Conservation (phyloP, 2,797 vertebrate species). For the Gymnothorax reevesii region DNA sequence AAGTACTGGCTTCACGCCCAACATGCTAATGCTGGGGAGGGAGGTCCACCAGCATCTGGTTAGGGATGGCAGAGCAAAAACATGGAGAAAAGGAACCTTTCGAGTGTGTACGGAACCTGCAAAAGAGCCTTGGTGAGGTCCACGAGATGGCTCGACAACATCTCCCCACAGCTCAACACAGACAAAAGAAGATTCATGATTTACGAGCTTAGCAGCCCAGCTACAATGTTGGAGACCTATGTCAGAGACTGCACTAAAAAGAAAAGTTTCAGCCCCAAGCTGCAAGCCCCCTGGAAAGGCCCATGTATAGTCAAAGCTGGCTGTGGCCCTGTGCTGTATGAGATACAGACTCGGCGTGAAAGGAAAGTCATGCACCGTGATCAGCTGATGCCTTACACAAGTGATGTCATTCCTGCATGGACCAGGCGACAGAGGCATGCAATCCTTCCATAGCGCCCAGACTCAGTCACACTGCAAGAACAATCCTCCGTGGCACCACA, state of each 20-base stretch:
- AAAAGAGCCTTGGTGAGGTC: neutral
- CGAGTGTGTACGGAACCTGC: conserved; percentile 28
- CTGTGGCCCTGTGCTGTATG: neutral
- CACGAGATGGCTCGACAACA: neutral
- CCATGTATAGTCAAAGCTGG: conserved; percentile 17
- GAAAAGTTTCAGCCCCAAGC: conserved; percentile 33
- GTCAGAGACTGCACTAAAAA: conserved; percentile 29
- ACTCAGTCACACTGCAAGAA: too few species aligned
- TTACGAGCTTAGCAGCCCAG: conserved; percentile 16
- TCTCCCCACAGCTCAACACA: conserved; percentile 5
- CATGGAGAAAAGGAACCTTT: neutral
- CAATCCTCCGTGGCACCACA: too few species aligned
- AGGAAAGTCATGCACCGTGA: too few species aligned
- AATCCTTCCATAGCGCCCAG: too few species aligned
- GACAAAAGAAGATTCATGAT: conserved; percentile 30
- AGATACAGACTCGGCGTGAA: too few species aligned
- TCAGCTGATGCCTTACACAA: too few species aligned
- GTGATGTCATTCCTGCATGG: too few species aligned
- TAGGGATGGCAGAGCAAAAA: conserved; percentile 4
- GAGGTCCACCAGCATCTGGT: conserved; percentile 33
- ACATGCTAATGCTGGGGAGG: conserved; percentile 33
- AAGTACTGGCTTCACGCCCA: conserved; percentile 33
- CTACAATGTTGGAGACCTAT: conserved; percentile 31
- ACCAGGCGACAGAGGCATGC: too few species aligned
- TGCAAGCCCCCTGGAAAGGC: conserved; percentile 23